These are phyloP conservation scores for Carterocephalus palaemon DNA, from an alignment of 2,888 invertebrate genomes.

Conservation along the genomic window DNA sequence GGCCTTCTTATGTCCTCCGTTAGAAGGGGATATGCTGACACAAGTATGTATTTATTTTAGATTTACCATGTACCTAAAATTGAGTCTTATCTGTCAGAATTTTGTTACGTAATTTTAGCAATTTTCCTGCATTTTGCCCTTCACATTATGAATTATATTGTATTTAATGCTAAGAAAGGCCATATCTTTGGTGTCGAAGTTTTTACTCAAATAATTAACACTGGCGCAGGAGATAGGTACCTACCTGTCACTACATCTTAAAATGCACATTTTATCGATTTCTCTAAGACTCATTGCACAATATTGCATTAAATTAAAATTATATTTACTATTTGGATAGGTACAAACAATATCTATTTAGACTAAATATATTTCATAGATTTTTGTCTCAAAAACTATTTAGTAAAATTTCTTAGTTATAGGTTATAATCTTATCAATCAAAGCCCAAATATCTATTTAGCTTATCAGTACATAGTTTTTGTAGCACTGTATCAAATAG, in stretches of 20 bases:
- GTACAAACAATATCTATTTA: no score
- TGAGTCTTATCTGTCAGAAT: constrained; percentile 55
- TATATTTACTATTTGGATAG: no score
- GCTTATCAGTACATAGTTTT: background rate
- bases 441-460: constrained; percentile 14
- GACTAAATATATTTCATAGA: no score
- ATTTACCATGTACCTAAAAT: constrained; percentile 33
- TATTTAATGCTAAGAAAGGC: no score
- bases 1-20: constrained; percentile 81
- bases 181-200: no score
- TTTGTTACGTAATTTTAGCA: constrained; percentile 75
- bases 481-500: background rate
- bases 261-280: constrained; percentile 45
- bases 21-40: constrained; percentile 80
- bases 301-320: background rate
- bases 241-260: constrained; percentile 28
- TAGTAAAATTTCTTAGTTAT: no score
- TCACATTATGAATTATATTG: background rate
- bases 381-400: no score
- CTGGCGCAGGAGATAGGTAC: no score
- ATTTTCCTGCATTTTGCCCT: constrained; percentile 3
- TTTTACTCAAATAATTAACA: no score
- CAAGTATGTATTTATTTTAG: constrained; percentile 77
- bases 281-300: constrained; percentile 26
- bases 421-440: constrained; percentile 42